These are phyloP conservation scores for Orcinus orca DNA, from an alignment of 2,113 vertebrate genomes.

Conservation along the genomic window DNA sequence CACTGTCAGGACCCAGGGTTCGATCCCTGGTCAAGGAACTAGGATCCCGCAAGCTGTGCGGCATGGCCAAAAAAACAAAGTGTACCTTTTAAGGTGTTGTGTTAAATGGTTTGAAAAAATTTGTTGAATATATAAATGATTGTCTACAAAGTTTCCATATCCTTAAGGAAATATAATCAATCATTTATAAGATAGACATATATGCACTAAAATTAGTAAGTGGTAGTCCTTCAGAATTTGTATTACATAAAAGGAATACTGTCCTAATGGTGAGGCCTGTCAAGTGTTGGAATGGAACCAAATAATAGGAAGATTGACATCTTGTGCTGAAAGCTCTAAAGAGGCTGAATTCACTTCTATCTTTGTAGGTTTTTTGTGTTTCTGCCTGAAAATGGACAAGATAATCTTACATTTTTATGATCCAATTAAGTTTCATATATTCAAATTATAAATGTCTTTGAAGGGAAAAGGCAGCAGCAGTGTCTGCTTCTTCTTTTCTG, in stretches of 20 bases:
- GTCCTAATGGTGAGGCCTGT: neutral
- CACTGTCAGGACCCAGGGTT: neutral
- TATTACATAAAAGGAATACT: neutral
- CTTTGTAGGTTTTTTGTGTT: neutral
- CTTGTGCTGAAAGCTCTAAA: neutral
- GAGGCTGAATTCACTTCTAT: neutral
- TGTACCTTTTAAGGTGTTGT: neutral
- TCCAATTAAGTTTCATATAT: conserved; percentile 11
- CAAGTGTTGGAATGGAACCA: neutral
- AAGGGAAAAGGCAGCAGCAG: neutral
- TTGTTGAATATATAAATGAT: neutral
- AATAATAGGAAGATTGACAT: neutral
- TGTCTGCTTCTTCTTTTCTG: neutral
- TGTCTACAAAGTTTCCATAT: neutral
- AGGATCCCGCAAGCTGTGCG: neutral
- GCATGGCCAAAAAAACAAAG: neutral
- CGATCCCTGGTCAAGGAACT: neutral
- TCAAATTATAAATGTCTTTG: neutral
- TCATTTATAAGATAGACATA: neutral
- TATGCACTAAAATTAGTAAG: neutral
- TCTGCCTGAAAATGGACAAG: neutral
- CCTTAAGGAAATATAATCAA: neutral
- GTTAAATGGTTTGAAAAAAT: conserved; percentile 16
- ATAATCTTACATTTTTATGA: neutral
- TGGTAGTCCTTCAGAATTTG: neutral